Percentiles rank a stretch among this genome's conserved stretches.
Evolutionary conservation across 1,140 invertebrate species (phyloP).

Genomic region (Tribolium madens): DNA sequence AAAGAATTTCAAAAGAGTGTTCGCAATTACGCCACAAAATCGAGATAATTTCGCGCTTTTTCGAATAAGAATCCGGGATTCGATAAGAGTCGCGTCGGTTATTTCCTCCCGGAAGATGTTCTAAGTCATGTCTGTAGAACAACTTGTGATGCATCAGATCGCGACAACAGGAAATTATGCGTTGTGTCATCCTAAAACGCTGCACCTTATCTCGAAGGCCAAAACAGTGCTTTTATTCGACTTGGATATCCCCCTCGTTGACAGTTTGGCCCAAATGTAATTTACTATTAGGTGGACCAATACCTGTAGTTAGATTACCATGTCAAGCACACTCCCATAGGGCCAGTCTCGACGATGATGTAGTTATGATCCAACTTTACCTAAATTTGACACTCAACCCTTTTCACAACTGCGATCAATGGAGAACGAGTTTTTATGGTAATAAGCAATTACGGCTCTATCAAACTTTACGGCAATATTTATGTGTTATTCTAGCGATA

Average conservation of each 20-base stretch:
- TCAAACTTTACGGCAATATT: constrained; percentile 17
- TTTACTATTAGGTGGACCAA: constrained; percentile 6
- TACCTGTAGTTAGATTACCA: constrained; percentile 25
- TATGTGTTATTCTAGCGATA: constrained; percentile 1
- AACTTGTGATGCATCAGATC: constrained; percentile 40
- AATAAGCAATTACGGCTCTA: constrained; percentile 24
- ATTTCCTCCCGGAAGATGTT: constrained; percentile 33
- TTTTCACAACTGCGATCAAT: not conserved
- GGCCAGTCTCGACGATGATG: constrained; percentile 19
- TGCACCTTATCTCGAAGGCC: not conserved
- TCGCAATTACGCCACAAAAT: not conserved
- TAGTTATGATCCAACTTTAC: not conserved
- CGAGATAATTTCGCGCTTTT: not conserved
- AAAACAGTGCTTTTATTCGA: not conserved
- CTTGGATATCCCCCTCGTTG: constrained; percentile 23
- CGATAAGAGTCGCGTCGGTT: constrained; percentile 39
- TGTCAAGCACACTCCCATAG: constrained; percentile 39
- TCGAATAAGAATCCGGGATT: not conserved
- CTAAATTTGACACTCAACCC: constrained; percentile 15
- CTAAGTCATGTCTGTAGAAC: not conserved
- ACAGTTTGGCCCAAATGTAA: constrained; percentile 29
- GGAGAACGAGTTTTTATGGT: not conserved
- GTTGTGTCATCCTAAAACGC: constrained; percentile 42
- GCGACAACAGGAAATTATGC: constrained; percentile 46
- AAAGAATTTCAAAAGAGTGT: not conserved